These are phyloP conservation scores for Chironomus riparius DNA, from an alignment of 2,888 invertebrate genomes.

Conservation along the genomic window DNA sequence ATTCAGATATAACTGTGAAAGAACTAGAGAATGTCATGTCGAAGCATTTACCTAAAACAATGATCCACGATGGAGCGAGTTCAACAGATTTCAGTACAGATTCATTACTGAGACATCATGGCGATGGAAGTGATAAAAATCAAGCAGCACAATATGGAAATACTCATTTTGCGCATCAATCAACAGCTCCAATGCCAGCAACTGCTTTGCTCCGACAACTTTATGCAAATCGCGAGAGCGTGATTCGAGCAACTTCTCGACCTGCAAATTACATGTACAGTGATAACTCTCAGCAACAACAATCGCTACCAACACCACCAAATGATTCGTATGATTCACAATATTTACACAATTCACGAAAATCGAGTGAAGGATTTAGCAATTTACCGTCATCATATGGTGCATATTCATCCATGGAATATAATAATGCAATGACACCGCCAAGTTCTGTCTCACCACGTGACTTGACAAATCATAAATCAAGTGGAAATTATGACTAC, in stretches of 20 bases:
- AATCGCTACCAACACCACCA: slow-evolving; percentile 77
- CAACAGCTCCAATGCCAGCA: slow-evolving; percentile 62
- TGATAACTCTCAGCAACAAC: slow-evolving; percentile 45
- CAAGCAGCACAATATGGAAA: slow-evolving; percentile 30
- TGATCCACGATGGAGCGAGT: neutral
- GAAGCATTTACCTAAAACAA: slow-evolving; percentile 63
- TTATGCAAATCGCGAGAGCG: slow-evolving; percentile 89
- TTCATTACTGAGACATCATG: slow-evolving; percentile 64
- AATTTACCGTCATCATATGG: slow-evolving; percentile 43
- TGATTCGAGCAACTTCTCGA: slow-evolving; percentile 75
- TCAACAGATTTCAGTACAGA: slow-evolving; percentile 85
- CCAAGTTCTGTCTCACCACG: slow-evolving; percentile 94
- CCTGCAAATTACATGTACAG: slow-evolving; percentile 44
- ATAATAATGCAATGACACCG: slow-evolving; percentile 92
- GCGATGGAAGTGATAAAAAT: slow-evolving; percentile 48
- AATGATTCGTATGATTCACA: slow-evolving; percentile 67
- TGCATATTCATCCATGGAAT: slow-evolving; percentile 61
- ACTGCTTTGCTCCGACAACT: slow-evolving; percentile 81
- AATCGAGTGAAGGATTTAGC: slow-evolving; percentile 49
- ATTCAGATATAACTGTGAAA: slow-evolving; percentile 53
- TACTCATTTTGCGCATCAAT: slow-evolving; percentile 45
- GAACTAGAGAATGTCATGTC: slow-evolving; percentile 96
- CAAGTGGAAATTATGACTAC: slow-evolving; percentile 39
- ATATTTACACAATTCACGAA: slow-evolving; percentile 50
- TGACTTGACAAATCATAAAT: slow-evolving; percentile 56